Percentiles rank a stretch among this genome's conserved stretches.
phyloP scores from a whole-genome alignment of 2,797 vertebrate species.

The Sorex maritimensis region DNA sequence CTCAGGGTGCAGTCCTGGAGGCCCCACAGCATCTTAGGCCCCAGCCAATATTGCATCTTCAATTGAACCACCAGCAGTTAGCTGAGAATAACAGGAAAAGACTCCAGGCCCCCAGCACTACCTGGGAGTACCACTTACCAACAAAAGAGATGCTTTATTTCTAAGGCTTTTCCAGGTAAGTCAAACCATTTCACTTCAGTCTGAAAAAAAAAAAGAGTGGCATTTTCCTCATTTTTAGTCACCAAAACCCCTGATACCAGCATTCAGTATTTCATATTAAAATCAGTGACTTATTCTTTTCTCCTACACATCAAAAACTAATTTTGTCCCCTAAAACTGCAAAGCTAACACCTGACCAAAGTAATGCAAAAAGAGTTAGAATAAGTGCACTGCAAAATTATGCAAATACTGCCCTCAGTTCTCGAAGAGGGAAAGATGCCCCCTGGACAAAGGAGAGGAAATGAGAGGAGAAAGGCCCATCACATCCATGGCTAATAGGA shows the following conservation, averaged over 20 bases:
- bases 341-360: conserved; percentile 46
- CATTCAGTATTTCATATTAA: conserved; percentile 68
- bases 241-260: conserved; percentile 64
- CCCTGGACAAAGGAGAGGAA: conserved; percentile 23
- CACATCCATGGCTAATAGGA: not conserved
- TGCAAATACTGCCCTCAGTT: conserved; percentile 28
- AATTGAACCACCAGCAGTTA: no score
- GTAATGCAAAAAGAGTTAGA: conserved; percentile 37
- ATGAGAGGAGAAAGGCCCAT: not conserved
- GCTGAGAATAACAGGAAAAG: no score
- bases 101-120: no score
- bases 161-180: conserved; percentile 25
- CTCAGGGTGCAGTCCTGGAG: no score
- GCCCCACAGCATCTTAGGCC: no score
- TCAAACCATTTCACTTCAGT: conserved; percentile 63
- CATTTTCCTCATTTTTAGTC: conserved; percentile 47
- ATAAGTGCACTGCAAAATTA: conserved; percentile 53
- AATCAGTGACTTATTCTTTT: conserved; percentile 54
- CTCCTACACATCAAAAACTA: conserved; percentile 69
- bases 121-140: no score
- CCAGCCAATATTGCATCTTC: no score
- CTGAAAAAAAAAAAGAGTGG: conserved; percentile 49
- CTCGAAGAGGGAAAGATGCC: not conserved
- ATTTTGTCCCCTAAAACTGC: conserved; percentile 44
- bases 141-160: not conserved